A percentile compares a stretch with the other conserved stretches of the same genome.
These are phyloP conservation scores for Distichodus sexfasciatus DNA, from an alignment of 2,797 vertebrate genomes.

Conservation along the genomic window DNA sequence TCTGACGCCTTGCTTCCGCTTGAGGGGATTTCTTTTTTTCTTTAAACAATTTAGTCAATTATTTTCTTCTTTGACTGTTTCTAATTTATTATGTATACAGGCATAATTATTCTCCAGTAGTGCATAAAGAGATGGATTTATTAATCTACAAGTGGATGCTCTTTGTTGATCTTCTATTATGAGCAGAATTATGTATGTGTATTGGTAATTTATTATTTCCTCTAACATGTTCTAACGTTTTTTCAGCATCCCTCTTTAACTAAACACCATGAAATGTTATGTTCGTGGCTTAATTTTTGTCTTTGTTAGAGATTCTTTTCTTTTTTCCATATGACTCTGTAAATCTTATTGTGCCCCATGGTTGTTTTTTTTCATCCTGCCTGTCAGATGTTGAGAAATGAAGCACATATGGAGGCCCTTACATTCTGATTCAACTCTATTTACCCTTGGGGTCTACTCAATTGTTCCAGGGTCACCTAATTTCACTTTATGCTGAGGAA, in stretches of 20 bases:
- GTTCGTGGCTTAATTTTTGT: background rate
- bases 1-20: constrained; percentile 38
- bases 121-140: constrained; percentile 26
- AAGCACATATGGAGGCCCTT: constrained; percentile 44
- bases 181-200: background rate
- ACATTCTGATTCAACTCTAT: constrained; percentile 43
- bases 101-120: constrained; percentile 18
- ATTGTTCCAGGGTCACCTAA: constrained; percentile 60
- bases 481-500: constrained; percentile 57
- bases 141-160: background rate
- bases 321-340: constrained; percentile 19
- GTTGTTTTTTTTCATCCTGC: constrained; percentile 42
- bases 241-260: background rate
- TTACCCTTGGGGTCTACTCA: constrained; percentile 46
- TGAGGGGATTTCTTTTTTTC: constrained; percentile 47
- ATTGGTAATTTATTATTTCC: background rate
- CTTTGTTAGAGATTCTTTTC: background rate
- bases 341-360: constrained; percentile 21
- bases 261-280: background rate
- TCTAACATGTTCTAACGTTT: background rate
- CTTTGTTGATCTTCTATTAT: background rate
- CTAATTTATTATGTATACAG: constrained; percentile 36
- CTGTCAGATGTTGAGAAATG: constrained; percentile 63
- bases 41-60: constrained; percentile 65
- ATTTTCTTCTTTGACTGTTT: constrained; percentile 52